Conservation (phyloP, 2,797 vertebrate genomes). For the Mycteria americana region DNA sequence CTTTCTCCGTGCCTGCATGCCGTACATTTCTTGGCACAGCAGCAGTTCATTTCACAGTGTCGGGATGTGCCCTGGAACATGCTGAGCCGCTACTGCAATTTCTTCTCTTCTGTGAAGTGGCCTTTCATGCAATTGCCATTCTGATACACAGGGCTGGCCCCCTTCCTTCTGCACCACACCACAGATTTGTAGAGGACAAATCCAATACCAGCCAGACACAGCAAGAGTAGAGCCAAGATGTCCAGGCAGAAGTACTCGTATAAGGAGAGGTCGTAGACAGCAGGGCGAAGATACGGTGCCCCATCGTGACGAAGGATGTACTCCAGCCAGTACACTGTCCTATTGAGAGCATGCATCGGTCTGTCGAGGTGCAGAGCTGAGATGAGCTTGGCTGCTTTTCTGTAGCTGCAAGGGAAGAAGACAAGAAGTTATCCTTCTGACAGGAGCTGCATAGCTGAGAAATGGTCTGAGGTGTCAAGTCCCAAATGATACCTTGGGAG, state of each 20-base stretch:
- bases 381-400: slow-evolving; percentile 57
- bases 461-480: not conserved
- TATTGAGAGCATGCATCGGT: slow-evolving; percentile 57
- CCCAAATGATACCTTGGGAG: not conserved
- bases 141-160: slow-evolving; percentile 5
- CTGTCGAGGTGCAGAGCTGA: slow-evolving; percentile 65
- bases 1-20: not conserved
- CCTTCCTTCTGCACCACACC: slow-evolving; percentile 36
- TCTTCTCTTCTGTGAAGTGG: slow-evolving; percentile 58
- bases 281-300: slow-evolving; percentile 50
- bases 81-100: slow-evolving; percentile 19
- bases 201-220: not conserved
- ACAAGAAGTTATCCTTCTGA: not conserved
- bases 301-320: slow-evolving; percentile 64
- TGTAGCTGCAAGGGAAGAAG: slow-evolving; percentile 49
- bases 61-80: not conserved
- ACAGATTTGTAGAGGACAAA: slow-evolving; percentile 15
- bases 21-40: not conserved
- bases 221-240: slow-evolving; percentile 33
- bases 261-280: slow-evolving; percentile 53
- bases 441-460: not conserved
- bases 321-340: slow-evolving; percentile 73
- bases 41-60: slow-evolving; percentile 45
- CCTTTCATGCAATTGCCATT: slow-evolving; percentile 42
- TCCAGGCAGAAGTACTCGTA: slow-evolving; percentile 68